These are phyloP conservation scores for Karalla daura DNA, from an alignment of 2,797 vertebrate genomes.

Conservation along the genomic window DNA sequence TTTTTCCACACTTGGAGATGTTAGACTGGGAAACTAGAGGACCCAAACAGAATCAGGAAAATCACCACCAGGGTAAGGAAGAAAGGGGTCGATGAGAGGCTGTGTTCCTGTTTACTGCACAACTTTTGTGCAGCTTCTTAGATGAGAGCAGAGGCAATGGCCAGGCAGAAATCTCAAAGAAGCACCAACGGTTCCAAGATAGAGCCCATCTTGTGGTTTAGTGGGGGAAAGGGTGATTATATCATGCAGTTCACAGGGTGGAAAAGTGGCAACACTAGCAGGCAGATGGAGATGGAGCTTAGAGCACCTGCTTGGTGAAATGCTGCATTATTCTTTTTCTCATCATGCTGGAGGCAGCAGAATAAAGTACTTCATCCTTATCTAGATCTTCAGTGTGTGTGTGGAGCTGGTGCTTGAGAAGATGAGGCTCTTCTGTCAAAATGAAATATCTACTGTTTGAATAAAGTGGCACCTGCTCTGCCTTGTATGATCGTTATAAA, in stretches of 20 bases:
- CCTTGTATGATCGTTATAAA: too few relatives aligned
- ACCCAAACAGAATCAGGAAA: slow-evolving; percentile 5
- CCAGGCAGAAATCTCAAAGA: background rate
- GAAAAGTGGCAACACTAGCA: slow-evolving; percentile 27
- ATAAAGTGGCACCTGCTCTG: background rate
- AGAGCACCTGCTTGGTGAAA: slow-evolving; percentile 21
- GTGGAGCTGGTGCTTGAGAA: slow-evolving; percentile 20
- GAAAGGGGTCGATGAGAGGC: slow-evolving; percentile 16
- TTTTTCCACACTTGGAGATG: slow-evolving; percentile 23
- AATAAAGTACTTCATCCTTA: slow-evolving; percentile 33
- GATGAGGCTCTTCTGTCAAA: background rate
- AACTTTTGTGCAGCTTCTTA: background rate
- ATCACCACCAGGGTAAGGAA: slow-evolving; percentile 35
- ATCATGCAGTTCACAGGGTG: slow-evolving; percentile 7
- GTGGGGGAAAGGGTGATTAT: slow-evolving; percentile 15
- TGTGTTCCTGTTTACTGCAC: slow-evolving; percentile 7
- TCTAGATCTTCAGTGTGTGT: slow-evolving; percentile 14
- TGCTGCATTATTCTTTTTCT: slow-evolving; percentile 30
- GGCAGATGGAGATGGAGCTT: slow-evolving; percentile 27
- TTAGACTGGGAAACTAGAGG: slow-evolving; percentile 40
- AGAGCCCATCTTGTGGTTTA: slow-evolving; percentile 71
- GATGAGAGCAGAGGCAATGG: background rate
- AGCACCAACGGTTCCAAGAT: slow-evolving; percentile 23
- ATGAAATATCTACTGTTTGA: background rate
- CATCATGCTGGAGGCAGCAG: slow-evolving; percentile 32